Base-by-base conservation (phyloP, 2,113 vertebrate species). In the Dasyprocta punctata region DNA sequence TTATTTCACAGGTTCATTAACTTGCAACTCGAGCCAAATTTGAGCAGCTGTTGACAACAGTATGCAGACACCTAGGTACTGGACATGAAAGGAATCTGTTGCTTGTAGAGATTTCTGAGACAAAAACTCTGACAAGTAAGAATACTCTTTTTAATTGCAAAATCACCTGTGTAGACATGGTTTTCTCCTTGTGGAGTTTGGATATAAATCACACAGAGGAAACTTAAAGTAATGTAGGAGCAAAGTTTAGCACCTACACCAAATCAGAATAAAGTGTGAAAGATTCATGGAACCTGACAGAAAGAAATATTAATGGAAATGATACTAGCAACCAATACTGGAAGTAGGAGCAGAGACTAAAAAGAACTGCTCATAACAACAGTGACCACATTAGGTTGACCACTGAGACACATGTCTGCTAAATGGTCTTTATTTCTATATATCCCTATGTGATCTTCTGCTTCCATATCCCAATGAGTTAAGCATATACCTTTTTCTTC, bases 391-490 rank as follows among this genome's bases (percentile, higher is more conserved):
- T 65, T 49, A 12, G 7, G 1, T 38, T 61, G 12, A 24, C 22
- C 24, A 22, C 7, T 0, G 7, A 5, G 14, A 49, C 17, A 10
- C 0, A 19, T 20, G 11, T 3, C 28, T 56, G n/a, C 41, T 28
- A 1, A 65, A 5, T 1, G 16, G 16, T 56, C 17, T 20, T 0
- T 30, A 7, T n/a, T 60, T 84, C 7, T 41, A 49, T 65, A 3
- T 28, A 5, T n/a, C 1, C 8, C 10, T 6, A 22, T 30, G 3
- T 44, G 28, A 6, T 67, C 49, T 44, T 88, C 17, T 2, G n/a
- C 10, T 65, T 83, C 19, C 7, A 28, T 22, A 38, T 52, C 75
- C 61, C 20, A 24, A 11, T n/a, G 63, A 47, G 2, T n/a, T 33
- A 63, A 61, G 22, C 69, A 67, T 65, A 9, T 19, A 19, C 86